Base-by-base conservation (phyloP, 2,888 invertebrate genomes). In the Hemicrepidius hirtus region DNA sequence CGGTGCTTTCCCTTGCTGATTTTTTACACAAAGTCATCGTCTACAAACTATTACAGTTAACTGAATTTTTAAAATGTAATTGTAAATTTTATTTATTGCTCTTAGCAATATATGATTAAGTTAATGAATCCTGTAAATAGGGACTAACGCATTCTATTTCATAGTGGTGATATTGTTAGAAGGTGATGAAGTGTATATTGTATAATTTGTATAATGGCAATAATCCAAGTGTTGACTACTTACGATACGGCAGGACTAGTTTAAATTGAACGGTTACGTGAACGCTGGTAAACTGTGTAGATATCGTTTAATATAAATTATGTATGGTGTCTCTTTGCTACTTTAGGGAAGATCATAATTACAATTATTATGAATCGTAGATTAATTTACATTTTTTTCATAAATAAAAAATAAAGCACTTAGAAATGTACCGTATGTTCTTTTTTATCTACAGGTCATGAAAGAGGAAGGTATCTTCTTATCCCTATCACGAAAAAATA, bases 351-450 rank as follows among this genome's bases (percentile, higher is more conserved):
- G 72, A 80, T 80, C 79, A 80, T 80, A 77, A 81, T 80, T 80
- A 79, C 76, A 80, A 80, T 82, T 82, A 79, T 82, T 81, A 82
- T 82, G 76, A 82, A 81, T 74, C 81, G 89, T 90, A 90, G 90
- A 88, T 88, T 90, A 90, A 90, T 90, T 90, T 90, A 89, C 90
- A 90, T 90, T 90, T 90, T 90, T 90, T 90, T 90, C 90, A 90
- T 90, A 89, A 89, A 90, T 90, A 89, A 90, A 89, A 89, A 89
- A 89, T 89, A 89, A 89, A 89, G 81, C 81, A 82, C 82, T 62
- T 76, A 74, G 74, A 77, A 75, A 68, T 69, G 59, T 68, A 68
- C 49, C 6, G 20, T 24, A n/a, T 37, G 35, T 57, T 37, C 35
- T 37, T 12, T 46, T 46, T 46, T 16, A 0, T 20, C 16, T 20